These are phyloP conservation scores for Allolobophora icterica DNA, from an alignment of 2,888 invertebrate species.

Conservation along the genomic window DNA sequence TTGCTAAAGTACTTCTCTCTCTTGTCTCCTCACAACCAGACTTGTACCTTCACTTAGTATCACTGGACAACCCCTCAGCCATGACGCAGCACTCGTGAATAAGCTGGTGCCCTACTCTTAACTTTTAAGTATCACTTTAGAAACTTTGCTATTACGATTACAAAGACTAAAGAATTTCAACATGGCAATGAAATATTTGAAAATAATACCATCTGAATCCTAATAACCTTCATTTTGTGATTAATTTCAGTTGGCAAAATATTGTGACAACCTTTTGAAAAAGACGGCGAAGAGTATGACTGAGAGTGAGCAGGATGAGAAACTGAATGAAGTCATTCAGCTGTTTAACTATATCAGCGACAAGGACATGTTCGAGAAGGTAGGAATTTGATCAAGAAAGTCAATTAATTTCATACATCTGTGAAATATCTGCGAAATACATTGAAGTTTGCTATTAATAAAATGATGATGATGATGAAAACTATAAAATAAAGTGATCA, in stretches of 20 bases:
- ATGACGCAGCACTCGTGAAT: no score
- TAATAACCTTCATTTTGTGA: no score
- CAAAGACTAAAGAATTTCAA: no score
- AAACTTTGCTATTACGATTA: no score
- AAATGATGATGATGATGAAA: not conserved
- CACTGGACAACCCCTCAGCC: no score
- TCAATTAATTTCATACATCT: not conserved
- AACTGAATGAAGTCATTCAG: slow-evolving; percentile 85
- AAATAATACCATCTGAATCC: not conserved
- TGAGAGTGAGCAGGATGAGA: slow-evolving; percentile 83
- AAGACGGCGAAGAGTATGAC: slow-evolving; percentile 81
- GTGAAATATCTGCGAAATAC: no score
- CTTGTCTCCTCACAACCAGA: no score
- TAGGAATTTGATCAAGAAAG: slow-evolving; percentile 52
- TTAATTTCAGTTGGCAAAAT: slow-evolving; percentile 74
- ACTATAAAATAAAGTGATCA: not conserved
- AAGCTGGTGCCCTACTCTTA: no score
- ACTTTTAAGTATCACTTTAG: no score
- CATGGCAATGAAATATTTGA: no score
- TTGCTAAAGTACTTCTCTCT: no score
- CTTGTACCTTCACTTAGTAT: no score
- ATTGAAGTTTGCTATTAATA: not conserved
- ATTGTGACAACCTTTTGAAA: slow-evolving; percentile 85
- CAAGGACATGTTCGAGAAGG: slow-evolving; percentile 95
- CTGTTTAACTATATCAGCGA: slow-evolving; percentile 98